phyloP scores from a whole-genome alignment of 2,113 vertebrate species.

The Lagenorhynchus albirostris region DNA sequence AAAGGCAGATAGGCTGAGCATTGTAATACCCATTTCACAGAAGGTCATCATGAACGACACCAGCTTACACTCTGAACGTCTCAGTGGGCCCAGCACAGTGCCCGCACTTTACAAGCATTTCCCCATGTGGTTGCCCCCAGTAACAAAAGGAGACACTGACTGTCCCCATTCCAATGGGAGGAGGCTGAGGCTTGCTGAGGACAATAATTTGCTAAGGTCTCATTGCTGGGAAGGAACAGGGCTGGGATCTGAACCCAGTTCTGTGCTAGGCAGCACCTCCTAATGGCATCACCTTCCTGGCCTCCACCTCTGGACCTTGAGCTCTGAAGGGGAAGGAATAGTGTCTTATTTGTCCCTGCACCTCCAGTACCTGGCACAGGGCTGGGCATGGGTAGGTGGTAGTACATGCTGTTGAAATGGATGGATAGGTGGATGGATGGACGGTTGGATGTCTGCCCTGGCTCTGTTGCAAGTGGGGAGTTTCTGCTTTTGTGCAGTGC shows the following conservation, averaged over 20 bases:
- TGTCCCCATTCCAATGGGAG: neutral
- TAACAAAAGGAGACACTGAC: neutral
- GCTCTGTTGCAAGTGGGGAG: constrained; percentile 33
- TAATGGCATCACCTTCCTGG: neutral
- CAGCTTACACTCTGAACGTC: neutral
- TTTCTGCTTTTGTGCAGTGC: neutral
- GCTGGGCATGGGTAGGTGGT: neutral
- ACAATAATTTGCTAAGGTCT: neutral
- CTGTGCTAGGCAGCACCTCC: neutral
- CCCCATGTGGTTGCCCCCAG: neutral
- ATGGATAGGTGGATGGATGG: neutral
- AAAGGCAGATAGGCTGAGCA: neutral
- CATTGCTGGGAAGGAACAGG: neutral
- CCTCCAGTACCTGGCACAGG: neutral
- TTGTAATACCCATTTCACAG: neutral
- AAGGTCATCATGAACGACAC: neutral
- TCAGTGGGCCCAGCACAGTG: neutral
- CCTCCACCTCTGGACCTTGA: neutral
- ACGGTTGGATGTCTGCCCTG: neutral
- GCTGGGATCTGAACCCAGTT: neutral
- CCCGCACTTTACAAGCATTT: neutral
- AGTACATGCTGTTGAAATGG: neutral
- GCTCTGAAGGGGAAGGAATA: neutral
- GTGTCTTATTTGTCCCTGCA: neutral
- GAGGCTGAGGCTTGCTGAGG: neutral